Percentiles rank a stretch among this genome's conserved stretches.
Conservation (phyloP, 1,140 invertebrate genomes). For the Palaemon carinicauda region DNA sequence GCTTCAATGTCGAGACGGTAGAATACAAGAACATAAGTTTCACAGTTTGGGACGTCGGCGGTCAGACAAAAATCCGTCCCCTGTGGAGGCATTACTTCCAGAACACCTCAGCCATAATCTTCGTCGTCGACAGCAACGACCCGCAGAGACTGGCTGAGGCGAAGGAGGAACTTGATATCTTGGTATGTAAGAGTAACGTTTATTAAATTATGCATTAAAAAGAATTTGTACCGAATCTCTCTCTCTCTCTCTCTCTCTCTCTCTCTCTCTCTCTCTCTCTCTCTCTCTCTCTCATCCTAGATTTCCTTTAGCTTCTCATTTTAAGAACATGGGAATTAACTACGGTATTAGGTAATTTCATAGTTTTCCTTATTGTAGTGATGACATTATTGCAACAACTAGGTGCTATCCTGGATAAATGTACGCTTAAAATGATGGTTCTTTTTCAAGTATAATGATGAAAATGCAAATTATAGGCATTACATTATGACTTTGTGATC, state of each 20-base stretch:
- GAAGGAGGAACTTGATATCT: conserved; percentile 58
- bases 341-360: too few species aligned
- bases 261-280: too few species aligned
- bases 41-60: conserved; percentile 68
- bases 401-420: too few species aligned
- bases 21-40: conserved; percentile 67
- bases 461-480: too few species aligned
- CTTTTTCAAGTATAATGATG: too few species aligned
- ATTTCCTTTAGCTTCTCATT: neutral
- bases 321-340: too few species aligned
- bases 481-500: too few species aligned
- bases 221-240: neutral
- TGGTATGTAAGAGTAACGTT: conserved; percentile 32
- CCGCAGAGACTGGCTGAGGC: conserved; percentile 60
- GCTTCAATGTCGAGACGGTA: conserved; percentile 66
- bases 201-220: neutral
- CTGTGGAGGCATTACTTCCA: conserved; percentile 74
- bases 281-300: neutral
- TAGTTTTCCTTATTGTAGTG: too few species aligned
- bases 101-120: conserved; percentile 69
- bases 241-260: neutral
- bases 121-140: conserved; percentile 62
- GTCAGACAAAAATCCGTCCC: conserved; percentile 64
- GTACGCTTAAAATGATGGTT: too few species aligned
- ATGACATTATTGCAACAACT: too few species aligned